phyloP scores from a whole-genome alignment of 2,797 vertebrate species.

The Hozukius guyotensis region DNA sequence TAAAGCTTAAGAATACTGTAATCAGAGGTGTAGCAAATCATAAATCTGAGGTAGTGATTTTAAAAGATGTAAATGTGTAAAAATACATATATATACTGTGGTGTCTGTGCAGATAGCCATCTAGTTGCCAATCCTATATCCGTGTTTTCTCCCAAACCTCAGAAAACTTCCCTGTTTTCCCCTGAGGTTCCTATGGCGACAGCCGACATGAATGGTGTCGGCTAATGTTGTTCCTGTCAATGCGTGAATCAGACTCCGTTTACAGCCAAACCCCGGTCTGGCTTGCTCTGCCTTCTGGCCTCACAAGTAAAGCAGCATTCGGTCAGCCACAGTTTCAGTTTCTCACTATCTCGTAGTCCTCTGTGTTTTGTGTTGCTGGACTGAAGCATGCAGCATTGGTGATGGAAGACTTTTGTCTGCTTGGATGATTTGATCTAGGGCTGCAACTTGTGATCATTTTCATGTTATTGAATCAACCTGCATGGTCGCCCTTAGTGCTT shows the following conservation, averaged over 20 bases:
- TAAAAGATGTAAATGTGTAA: not conserved
- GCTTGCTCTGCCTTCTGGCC: constrained; percentile 46
- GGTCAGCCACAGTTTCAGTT: constrained; percentile 26
- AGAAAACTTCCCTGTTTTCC: constrained; percentile 1
- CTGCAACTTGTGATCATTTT: not conserved
- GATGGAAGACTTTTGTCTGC: not conserved
- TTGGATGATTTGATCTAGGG: not conserved
- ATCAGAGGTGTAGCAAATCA: not conserved
- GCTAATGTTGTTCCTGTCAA: constrained; percentile 57
- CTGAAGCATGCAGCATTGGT: not conserved
- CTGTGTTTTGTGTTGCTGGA: constrained; percentile 13
- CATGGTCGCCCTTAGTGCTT: not conserved
- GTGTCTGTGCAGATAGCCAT: not conserved
- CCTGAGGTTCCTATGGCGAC: constrained; percentile 14
- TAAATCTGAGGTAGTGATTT: not conserved
- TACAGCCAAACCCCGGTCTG: constrained; percentile 24
- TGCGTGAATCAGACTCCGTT: constrained; percentile 44
- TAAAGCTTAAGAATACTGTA: not conserved
- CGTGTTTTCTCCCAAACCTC: not conserved
- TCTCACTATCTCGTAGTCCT: constrained; percentile 17
- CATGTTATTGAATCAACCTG: not conserved
- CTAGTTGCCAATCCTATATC: not conserved
- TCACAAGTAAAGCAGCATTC: constrained; percentile 18
- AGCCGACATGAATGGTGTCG: constrained; percentile 23
- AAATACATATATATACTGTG: not conserved